Conservation (phyloP, 2,888 invertebrate species). For the Panzeria rudis region DNA sequence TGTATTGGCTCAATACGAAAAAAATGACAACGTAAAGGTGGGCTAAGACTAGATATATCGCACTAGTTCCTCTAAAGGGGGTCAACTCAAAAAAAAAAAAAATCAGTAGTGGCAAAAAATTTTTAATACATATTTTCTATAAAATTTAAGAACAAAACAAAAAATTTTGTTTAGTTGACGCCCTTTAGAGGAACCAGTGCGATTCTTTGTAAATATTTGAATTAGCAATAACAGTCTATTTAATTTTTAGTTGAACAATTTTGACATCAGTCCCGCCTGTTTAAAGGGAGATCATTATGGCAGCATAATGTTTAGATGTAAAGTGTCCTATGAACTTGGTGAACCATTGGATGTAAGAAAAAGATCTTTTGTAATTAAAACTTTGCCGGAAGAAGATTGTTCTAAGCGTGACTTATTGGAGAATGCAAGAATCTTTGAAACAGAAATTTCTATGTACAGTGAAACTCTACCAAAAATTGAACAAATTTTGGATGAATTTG, state of each 20-base stretch:
- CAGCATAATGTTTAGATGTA: slow-evolving; percentile 75
- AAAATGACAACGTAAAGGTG: slow-evolving; percentile 60
- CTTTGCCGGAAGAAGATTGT: slow-evolving; percentile 71
- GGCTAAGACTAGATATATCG: background rate
- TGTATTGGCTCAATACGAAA: slow-evolving; percentile 67
- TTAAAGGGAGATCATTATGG: slow-evolving; percentile 75
- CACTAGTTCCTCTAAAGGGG: no score
- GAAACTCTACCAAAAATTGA: slow-evolving; percentile 75
- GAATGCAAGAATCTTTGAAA: slow-evolving; percentile 71
- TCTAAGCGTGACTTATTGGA: slow-evolving; percentile 72
- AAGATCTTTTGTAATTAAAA: slow-evolving; percentile 74
- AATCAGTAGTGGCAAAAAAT: no score
- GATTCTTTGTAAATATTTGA: background rate
- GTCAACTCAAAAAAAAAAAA: no score
- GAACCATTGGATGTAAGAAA: background rate
- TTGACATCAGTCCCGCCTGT: slow-evolving; percentile 69
- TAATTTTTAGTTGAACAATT: slow-evolving; percentile 26
- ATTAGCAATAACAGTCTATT: background rate
- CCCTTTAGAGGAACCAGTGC: no score
- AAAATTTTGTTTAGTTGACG: no score
- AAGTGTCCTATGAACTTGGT: slow-evolving; percentile 51
- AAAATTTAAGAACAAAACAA: no score
- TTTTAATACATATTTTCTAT: no score
- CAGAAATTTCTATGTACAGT: slow-evolving; percentile 75
- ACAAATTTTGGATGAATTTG: slow-evolving; percentile 69